A percentile compares a stretch with the other conserved stretches of the same genome.
Evolutionary conservation across 2,888 invertebrate species (phyloP).

Genomic region (Hartigia nigra): DNA sequence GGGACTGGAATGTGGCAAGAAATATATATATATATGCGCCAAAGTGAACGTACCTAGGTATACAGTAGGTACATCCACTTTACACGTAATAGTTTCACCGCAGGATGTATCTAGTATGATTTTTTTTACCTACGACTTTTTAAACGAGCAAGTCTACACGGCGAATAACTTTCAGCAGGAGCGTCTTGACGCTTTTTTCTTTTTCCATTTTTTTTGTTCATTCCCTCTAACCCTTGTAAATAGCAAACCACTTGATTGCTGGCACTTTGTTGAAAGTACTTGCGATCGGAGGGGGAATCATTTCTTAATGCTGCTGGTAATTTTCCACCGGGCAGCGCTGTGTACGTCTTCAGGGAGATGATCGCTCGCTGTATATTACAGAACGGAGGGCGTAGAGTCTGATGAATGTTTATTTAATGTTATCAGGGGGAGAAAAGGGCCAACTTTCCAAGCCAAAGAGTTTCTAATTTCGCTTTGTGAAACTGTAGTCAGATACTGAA

Average conservation of each 20-base stretch:
- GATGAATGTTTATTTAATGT: neutral
- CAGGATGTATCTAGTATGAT: neutral
- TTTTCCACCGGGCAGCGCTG: neutral
- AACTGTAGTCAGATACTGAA: neutral
- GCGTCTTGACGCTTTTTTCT: neutral
- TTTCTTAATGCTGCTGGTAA: neutral
- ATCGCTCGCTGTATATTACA: neutral
- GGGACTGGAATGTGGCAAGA: conserved; percentile 20
- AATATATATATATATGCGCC: neutral
- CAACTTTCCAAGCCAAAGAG: neutral
- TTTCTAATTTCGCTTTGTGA: neutral
- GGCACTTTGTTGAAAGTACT: neutral
- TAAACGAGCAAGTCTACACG: neutral
- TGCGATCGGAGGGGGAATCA: neutral
- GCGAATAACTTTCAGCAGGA: neutral
- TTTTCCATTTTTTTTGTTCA: neutral
- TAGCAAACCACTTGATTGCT: neutral
- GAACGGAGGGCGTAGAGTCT: neutral
- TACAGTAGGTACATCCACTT: neutral
- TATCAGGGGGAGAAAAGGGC: neutral
- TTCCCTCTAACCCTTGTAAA: neutral
- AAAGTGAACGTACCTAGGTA: neutral
- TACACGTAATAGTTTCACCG: neutral
- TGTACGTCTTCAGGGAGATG: neutral
- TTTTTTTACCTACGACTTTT: neutral